Evolutionary conservation across 2,113 vertebrate genomes (phyloP).

Genomic region (Melanostigma gelatinosum): DNA sequence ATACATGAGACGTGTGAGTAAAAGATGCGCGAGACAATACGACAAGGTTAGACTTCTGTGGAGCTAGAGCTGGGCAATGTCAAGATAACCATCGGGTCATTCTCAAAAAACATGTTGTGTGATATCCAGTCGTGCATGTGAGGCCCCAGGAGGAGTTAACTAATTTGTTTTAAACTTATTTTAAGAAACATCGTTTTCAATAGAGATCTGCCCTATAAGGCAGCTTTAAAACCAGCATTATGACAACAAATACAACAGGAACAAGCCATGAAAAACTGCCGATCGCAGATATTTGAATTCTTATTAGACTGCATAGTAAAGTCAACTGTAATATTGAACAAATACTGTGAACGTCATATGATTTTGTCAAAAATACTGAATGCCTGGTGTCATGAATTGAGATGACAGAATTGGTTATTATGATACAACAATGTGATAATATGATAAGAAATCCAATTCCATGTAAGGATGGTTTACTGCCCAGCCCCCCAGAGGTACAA

Average conservation of each 20-base stretch:
- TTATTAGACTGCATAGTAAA: not conserved
- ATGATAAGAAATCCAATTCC: not conserved
- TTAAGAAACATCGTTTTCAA: not conserved
- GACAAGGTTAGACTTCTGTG: slow-evolving; percentile 16
- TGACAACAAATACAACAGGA: not conserved
- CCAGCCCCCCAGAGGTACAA: slow-evolving; percentile 15
- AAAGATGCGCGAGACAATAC: not conserved
- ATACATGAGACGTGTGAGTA: not conserved
- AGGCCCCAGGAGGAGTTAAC: not conserved
- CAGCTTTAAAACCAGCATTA: too few species aligned
- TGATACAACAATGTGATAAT: not conserved
- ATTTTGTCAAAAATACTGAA: not conserved
- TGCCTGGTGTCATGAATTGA: not conserved
- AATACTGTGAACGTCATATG: not conserved
- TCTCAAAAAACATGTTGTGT: not conserved
- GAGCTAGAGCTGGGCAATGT: not conserved
- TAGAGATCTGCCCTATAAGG: not conserved
- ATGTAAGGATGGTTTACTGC: not conserved
- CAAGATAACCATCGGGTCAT: not conserved
- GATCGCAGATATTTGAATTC: not conserved
- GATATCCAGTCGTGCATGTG: not conserved
- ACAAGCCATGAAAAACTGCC: not conserved
- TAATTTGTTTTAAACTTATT: not conserved
- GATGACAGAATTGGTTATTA: not conserved
- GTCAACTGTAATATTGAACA: not conserved